Evolutionary conservation across 2,113 vertebrate species (phyloP), one percentile per base, ranked within the genome.

Genomic region (Trematocara zebra): DNA sequence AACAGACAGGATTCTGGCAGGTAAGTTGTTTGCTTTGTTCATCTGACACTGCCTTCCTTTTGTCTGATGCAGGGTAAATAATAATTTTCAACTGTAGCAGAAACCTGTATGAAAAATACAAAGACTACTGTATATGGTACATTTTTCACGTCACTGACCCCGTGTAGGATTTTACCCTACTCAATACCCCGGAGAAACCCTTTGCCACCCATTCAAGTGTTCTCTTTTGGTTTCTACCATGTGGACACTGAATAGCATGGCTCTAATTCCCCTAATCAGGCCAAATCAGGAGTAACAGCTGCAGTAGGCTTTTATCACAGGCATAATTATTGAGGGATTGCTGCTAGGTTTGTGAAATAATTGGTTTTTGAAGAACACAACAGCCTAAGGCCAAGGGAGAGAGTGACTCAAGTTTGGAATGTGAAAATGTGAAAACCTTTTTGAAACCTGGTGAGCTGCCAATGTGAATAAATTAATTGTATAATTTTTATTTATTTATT

Each of bases 21-120:
- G 64, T 92, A 80, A 88, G 89, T 88, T 85, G 67, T 90, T 92
- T 90, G 81, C 76, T 90, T 90, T 90, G 69, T 91, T 92, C 57
- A 67, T 83, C 37, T 85, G 83, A 87, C 57, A 42, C 44, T 51
- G 54, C 40, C 17, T 52, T 76, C 42, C 12, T 80, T 85, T 85
- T 15, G 3, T 33, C 37, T 86, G 53, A 86, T 78, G 78, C 8
- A 10, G 18, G 42, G 11, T 33, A 40, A 87, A 88, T 72, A 59
- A 14, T 18, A n/a, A 44, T 74, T 88, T 84, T 64, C 40, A 49
- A 57, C 23, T 33, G 8, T 20, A 57, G 10, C 44, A 47, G 17
- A 85, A 83, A 11, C 14, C 10, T 67, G 87, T 40, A 49, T 20
- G 28, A 47, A 37, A 79, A 44, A 20, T 37, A 53, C 35, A 59